A percentile compares a stretch with the other conserved stretches of the same genome.
These are phyloP conservation scores for Hermetia illucens DNA, from an alignment of 1,140 invertebrate species.

Conservation along the genomic window DNA sequence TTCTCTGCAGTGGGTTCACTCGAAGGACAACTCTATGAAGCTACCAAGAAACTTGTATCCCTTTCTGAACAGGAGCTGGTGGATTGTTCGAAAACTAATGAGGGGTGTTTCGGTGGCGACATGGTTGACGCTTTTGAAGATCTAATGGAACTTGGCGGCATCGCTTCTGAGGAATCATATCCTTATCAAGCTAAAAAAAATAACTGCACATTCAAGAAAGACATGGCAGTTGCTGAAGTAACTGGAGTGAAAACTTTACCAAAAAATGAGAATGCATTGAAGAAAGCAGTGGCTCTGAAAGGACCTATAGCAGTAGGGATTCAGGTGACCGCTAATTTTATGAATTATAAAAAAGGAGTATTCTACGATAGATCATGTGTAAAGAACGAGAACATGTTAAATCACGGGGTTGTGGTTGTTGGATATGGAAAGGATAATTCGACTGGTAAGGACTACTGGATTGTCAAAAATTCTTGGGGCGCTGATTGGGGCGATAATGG, in stretches of 20 bases:
- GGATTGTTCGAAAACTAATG: constrained; percentile 84
- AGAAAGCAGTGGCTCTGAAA: constrained; percentile 63
- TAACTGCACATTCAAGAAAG: constrained; percentile 32
- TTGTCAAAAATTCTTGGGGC: constrained; percentile 46
- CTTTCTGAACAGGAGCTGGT: constrained; percentile 91
- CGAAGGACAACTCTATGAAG: constrained; percentile 82
- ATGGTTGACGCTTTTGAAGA: constrained; percentile 80
- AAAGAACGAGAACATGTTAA: constrained; percentile 30
- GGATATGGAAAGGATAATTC: constrained; percentile 40
- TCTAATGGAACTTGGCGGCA: constrained; percentile 70
- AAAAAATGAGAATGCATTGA: constrained; percentile 45
- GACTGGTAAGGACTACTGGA: constrained; percentile 37
- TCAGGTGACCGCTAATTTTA: constrained; percentile 63
- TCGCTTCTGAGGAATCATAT: constrained; percentile 57
- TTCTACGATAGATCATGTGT: constrained; percentile 47
- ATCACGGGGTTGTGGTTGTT: constrained; percentile 33
- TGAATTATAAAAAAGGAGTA: constrained; percentile 40
- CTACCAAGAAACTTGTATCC: constrained; percentile 63
- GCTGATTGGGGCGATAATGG: constrained; percentile 41
- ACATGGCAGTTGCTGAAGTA: neutral
- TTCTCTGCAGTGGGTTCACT: constrained; percentile 74
- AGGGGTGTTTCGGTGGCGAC: constrained; percentile 83
- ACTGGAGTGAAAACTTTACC: neutral
- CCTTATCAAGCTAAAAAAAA: constrained; percentile 63
- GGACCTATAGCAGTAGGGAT: constrained; percentile 79